Evolutionary conservation across 64 coral and sea anemone genomes (phyloP).

Genomic region (Porites lutea): DNA sequence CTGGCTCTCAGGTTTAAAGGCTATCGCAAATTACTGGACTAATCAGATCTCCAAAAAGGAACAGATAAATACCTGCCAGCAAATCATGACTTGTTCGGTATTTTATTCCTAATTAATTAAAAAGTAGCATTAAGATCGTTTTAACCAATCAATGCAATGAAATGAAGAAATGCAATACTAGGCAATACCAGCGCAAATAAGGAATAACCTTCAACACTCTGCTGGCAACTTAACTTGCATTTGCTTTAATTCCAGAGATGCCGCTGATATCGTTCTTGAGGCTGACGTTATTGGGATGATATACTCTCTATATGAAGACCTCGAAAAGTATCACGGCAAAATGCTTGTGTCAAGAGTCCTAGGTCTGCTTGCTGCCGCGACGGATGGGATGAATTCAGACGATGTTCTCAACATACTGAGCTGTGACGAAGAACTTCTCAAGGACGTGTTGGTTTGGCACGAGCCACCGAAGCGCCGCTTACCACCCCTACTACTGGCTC

Average conservation of each 20-base stretch:
- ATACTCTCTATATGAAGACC: slow-evolving; percentile 39
- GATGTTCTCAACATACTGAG: slow-evolving; percentile 65
- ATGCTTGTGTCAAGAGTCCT: slow-evolving; percentile 42
- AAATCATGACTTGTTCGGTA: no score
- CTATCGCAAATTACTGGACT: no score
- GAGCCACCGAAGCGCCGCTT: slow-evolving; percentile 60
- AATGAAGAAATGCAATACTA: no score
- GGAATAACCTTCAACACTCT: no score
- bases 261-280: slow-evolving; percentile 30
- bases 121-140: no score
- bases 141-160: no score
- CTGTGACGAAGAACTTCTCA: slow-evolving; percentile 54
- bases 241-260: slow-evolving; percentile 3
- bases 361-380: slow-evolving; percentile 28
- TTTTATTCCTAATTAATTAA: no score
- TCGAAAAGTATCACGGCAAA: slow-evolving; percentile 68
- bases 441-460: slow-evolving; percentile 61
- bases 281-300: slow-evolving; percentile 57
- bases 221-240: no score
- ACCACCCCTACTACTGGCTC: slow-evolving; percentile 55
- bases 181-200: no score
- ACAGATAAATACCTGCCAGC: no score
- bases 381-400: slow-evolving; percentile 58
- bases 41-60: no score
- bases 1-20: no score